These are phyloP conservation scores for Cladopsammia gracilis DNA, from an alignment of 64 coral and sea anemone genomes.

Conservation along the genomic window DNA sequence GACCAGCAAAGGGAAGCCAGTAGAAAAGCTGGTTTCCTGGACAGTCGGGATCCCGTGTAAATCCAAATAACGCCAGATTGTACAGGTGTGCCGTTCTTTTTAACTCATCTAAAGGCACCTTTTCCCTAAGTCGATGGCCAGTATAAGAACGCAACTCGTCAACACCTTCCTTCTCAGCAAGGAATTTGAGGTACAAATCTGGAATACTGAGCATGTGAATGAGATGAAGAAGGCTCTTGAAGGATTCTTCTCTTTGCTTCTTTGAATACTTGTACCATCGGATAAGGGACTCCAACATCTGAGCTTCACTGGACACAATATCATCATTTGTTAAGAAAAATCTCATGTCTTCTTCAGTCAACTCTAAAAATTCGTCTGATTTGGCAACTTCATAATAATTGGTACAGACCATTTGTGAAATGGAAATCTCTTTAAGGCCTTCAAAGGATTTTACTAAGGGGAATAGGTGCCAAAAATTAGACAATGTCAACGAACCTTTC, in stretches of 20 bases:
- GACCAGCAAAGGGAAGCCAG: slow-evolving; percentile 44
- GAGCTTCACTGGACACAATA: slow-evolving; percentile 44
- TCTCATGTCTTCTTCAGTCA: slow-evolving; percentile 17
- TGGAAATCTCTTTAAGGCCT: slow-evolving; percentile 14
- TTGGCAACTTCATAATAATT: neutral
- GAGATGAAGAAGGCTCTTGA: slow-evolving; percentile 18
- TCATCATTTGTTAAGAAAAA: slow-evolving; percentile 44
- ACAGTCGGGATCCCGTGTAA: slow-evolving; percentile 19
- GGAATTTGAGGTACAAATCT: slow-evolving; percentile 18
- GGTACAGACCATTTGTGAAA: neutral
- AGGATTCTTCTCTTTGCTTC: slow-evolving; percentile 13
- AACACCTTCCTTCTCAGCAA: neutral
- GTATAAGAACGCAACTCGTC: neutral
- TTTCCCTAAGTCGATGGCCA: neutral
- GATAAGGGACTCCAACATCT: slow-evolving; percentile 34
- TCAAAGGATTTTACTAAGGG: slow-evolving; percentile 23
- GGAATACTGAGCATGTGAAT: slow-evolving; percentile 44
- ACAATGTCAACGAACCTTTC: neutral
- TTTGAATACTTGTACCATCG: slow-evolving; percentile 23
- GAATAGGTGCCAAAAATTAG: slow-evolving; percentile 24
- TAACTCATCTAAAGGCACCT: neutral
- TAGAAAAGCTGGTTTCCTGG: slow-evolving; percentile 17
- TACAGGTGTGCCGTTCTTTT: neutral
- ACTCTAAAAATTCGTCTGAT: neutral
- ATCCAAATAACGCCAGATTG: slow-evolving; percentile 27